These are phyloP conservation scores for Fulmarus glacialis DNA, from an alignment of 2,113 vertebrate genomes.

Conservation along the genomic window DNA sequence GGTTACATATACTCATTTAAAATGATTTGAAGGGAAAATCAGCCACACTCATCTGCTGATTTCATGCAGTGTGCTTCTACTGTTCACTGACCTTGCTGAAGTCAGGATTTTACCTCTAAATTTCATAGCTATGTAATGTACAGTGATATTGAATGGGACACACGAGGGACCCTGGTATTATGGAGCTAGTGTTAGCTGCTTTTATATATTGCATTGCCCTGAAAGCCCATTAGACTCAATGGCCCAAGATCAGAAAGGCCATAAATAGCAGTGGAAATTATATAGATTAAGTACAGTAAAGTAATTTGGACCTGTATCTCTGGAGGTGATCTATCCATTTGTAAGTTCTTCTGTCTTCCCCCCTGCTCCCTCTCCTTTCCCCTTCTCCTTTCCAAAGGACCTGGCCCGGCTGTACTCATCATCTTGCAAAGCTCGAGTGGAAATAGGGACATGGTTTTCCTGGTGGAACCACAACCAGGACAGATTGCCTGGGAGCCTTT, in stretches of 20 bases:
- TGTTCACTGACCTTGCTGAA: background rate
- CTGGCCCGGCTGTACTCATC: background rate
- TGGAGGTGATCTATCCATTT: background rate
- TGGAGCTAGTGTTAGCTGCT: background rate
- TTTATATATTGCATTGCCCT: background rate
- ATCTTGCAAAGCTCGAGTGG: background rate
- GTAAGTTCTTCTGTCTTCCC: accelerated
- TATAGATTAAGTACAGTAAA: background rate
- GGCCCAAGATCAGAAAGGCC: background rate
- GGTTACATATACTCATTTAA: background rate
- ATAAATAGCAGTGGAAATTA: background rate
- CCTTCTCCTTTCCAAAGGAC: background rate
- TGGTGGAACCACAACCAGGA: background rate
- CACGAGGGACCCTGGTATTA: background rate
- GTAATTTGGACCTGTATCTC: background rate
- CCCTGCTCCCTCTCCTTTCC: background rate
- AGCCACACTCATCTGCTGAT: background rate
- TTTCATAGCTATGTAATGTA: background rate
- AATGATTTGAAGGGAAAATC: background rate
- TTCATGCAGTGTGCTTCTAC: background rate
- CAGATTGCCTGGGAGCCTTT: background rate
- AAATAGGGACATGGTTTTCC: accelerated
- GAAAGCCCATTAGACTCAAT: background rate
- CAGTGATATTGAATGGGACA: background rate
- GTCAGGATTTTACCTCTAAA: background rate